These are phyloP conservation scores for Bombus superbus DNA, from an alignment of 1,140 invertebrate species.

Conservation along the genomic window DNA sequence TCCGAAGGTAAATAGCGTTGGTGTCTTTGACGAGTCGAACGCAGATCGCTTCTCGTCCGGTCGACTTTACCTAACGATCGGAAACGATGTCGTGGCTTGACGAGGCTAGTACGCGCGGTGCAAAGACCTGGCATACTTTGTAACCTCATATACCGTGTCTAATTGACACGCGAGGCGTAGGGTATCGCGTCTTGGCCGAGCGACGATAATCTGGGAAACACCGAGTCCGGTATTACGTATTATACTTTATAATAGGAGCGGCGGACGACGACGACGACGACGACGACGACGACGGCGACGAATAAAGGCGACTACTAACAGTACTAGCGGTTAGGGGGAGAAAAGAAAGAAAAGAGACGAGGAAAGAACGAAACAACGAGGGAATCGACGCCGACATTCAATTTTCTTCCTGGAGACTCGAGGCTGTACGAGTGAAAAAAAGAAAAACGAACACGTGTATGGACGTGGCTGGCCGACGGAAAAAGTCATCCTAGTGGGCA, in stretches of 20 bases:
- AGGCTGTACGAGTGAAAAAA: not conserved
- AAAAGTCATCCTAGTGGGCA: conserved; percentile 55
- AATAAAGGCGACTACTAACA: not conserved
- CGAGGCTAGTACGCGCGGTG: conserved; percentile 49
- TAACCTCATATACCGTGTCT: conserved; percentile 74
- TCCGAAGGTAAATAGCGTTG: not conserved
- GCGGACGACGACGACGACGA: conserved; percentile 7
- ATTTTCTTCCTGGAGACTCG: conserved; percentile 53
- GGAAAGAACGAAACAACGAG: conserved; percentile 44
- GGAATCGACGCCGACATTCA: conserved; percentile 67
- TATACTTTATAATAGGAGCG: conserved; percentile 77
- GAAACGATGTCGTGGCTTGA: conserved; percentile 62
- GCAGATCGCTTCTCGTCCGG: conserved; percentile 51
- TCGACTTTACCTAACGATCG: conserved; percentile 57
- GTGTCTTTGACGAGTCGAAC: not conserved
- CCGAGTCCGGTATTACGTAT: conserved; percentile 74
- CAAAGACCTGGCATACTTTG: conserved; percentile 71
- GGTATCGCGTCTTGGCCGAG: conserved; percentile 68
- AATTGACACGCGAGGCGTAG: conserved; percentile 78
- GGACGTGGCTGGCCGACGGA: conserved; percentile 23
- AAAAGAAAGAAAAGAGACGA: not conserved
- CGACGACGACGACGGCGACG: not conserved
- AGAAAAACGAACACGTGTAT: conserved; percentile 12
- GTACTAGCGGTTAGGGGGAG: not conserved
- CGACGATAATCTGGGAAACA: conserved; percentile 76